These are phyloP conservation scores for Psittacus erithacus DNA, from an alignment of 2,113 vertebrate species.

Conservation along the genomic window DNA sequence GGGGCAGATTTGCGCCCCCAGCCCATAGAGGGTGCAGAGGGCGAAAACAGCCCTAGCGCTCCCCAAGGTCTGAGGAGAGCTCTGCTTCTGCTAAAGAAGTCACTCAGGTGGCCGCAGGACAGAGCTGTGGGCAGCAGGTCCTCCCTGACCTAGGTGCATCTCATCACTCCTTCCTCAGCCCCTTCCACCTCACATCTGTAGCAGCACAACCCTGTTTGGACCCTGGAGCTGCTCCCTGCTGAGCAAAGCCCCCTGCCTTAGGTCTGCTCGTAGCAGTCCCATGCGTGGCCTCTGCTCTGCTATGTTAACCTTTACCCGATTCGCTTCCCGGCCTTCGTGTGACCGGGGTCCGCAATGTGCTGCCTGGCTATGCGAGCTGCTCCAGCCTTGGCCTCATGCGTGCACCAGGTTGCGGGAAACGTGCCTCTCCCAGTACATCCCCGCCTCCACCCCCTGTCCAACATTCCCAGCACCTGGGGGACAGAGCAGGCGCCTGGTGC, in stretches of 20 bases:
- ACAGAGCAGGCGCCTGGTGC: background rate
- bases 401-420: background rate
- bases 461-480: background rate
- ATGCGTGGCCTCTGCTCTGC: accelerated
- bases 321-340: background rate
- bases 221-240: background rate
- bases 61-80: background rate
- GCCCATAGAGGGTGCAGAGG: too few relatives aligned
- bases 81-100: background rate
- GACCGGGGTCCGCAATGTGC: background rate
- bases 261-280: accelerated
- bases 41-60: background rate
- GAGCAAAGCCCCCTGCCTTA: background rate
- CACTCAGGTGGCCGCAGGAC: accelerated
- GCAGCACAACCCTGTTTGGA: accelerated
- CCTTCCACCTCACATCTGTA: background rate
- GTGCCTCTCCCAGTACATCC: background rate
- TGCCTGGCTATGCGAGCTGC: background rate
- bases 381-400: background rate
- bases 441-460: accelerated
- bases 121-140: background rate
- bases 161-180: background rate
- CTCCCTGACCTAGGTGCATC: background rate
- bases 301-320: background rate
- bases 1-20: background rate